Percentiles rank a stretch among this genome's conserved stretches.
These are phyloP conservation scores for Paedocypris sp. DNA, from an alignment of 2,113 vertebrate species.

Conservation along the genomic window DNA sequence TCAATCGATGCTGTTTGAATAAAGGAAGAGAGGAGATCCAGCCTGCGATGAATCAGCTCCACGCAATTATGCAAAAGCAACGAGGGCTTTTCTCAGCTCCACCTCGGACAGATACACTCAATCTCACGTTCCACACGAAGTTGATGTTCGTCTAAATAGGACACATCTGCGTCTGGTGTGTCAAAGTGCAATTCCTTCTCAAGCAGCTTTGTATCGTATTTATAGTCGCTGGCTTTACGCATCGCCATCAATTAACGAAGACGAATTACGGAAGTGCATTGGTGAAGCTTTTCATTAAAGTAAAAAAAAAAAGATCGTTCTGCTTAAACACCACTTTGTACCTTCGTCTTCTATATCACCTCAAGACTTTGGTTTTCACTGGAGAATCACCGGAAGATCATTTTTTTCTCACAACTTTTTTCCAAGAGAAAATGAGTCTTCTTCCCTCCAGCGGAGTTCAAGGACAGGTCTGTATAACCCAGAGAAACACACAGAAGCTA, in stretches of 20 bases:
- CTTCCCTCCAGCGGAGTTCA: constrained; percentile 62
- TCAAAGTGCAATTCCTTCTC: constrained; percentile 70
- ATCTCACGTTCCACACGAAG: constrained; percentile 64
- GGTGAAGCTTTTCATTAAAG: constrained; percentile 5
- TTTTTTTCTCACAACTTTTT: constrained; percentile 34
- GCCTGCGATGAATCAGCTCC: constrained; percentile 50
- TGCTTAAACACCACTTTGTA: constrained; percentile 40
- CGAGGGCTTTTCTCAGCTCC: constrained; percentile 46
- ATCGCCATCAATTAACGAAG: constrained; percentile 57
- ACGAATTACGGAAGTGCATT: constrained; percentile 64
- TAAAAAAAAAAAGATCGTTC: constrained; percentile 35
- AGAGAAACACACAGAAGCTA: constrained; percentile 49
- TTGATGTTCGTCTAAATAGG: constrained; percentile 72
- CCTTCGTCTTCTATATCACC: constrained; percentile 34
- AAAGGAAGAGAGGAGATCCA: constrained; percentile 59
- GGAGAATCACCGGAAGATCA: constrained; percentile 28
- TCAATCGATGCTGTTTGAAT: constrained; percentile 65
- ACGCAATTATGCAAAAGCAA: constrained; percentile 52
- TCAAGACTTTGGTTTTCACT: constrained; percentile 21
- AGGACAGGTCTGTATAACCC: constrained; percentile 58
- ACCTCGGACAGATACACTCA: constrained; percentile 61
- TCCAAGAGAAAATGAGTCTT: constrained; percentile 58
- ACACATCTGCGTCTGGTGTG: constrained; percentile 70
- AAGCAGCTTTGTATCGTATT: constrained; percentile 68
- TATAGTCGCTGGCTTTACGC: constrained; percentile 62